Conservation (phyloP, 2,113 vertebrate genomes). For the Jaculus jaculus region DNA sequence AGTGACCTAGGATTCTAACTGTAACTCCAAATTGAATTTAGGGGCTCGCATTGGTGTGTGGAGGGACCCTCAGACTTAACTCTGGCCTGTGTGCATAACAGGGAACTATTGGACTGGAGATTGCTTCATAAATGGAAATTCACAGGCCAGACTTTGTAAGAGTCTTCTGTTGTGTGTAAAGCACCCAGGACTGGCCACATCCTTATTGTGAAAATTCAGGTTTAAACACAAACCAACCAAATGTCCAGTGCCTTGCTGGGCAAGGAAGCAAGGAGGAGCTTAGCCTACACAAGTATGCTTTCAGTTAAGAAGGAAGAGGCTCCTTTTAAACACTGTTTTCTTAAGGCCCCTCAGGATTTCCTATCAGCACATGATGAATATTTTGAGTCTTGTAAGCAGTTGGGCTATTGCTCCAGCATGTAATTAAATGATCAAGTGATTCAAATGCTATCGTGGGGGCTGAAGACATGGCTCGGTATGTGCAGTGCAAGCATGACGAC, state of each 20-base stretch:
- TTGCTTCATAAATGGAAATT: neutral
- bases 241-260: neutral
- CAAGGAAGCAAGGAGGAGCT: neutral
- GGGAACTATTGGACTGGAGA: neutral
- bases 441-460: neutral
- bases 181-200: neutral
- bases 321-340: neutral
- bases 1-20: neutral
- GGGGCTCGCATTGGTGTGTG: neutral
- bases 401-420: neutral
- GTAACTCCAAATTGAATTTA: neutral
- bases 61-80: neutral
- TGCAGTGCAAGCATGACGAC: too few relatives aligned
- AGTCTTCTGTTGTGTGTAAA: neutral
- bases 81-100: accelerated
- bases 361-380: neutral
- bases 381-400: neutral
- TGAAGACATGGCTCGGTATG: too few relatives aligned
- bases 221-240: constrained; percentile 2
- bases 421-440: neutral
- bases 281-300: neutral
- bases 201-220: neutral
- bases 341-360: neutral
- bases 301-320: neutral
- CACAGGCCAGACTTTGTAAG: neutral